These are phyloP conservation scores for Sarcophaga bullata DNA, from an alignment of 1,140 invertebrate genomes.

Conservation along the genomic window DNA sequence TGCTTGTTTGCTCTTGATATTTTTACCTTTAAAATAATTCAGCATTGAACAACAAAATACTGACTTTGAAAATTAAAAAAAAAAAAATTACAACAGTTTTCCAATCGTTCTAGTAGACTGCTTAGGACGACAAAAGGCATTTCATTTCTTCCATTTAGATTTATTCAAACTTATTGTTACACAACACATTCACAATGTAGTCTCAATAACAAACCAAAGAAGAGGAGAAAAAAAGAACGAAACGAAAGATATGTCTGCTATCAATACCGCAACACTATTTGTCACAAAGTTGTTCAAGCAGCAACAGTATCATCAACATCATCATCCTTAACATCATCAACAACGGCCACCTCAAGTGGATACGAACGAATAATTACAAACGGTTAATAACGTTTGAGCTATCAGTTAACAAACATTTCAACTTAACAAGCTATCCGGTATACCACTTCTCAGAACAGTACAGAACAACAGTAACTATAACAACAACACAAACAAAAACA, in stretches of 20 bases:
- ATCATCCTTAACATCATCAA: too few relatives aligned
- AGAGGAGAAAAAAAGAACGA: not conserved
- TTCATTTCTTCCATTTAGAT: not conserved
- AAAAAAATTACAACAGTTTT: too few relatives aligned
- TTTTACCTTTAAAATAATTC: constrained; percentile 18
- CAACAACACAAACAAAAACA: not conserved
- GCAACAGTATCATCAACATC: too few relatives aligned
- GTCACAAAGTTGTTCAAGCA: not conserved
- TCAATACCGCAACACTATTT: constrained; percentile 2
- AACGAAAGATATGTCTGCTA: not conserved
- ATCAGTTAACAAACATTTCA: constrained; percentile 18
- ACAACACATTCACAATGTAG: not conserved
- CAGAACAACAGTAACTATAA: not conserved
- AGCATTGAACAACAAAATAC: not conserved
- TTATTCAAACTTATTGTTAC: not conserved
- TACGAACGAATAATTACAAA: not conserved
- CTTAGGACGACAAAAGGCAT: not conserved
- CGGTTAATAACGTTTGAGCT: not conserved
- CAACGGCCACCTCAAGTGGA: not conserved
- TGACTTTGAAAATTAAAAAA: too few relatives aligned
- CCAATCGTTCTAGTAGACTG: too few relatives aligned
- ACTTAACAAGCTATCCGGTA: not conserved
- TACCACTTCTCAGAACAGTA: not conserved
- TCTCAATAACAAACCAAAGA: not conserved
- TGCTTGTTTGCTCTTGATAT: not conserved